Evolutionary conservation across 2,797 vertebrate species (phyloP).

Genomic region (Rhynchotus rufescens): DNA sequence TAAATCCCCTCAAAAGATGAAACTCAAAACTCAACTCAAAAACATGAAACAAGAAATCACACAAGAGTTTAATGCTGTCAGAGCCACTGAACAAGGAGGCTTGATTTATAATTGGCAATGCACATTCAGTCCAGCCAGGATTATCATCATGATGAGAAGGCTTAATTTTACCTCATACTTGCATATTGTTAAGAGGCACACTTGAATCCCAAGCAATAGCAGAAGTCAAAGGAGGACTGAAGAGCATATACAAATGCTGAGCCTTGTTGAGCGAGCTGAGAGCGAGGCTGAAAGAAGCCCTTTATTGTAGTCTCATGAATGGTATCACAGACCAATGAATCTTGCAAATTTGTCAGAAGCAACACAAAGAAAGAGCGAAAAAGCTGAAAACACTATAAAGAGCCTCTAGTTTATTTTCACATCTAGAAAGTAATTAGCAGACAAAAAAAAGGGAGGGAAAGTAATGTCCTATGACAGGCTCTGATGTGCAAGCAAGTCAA

Average conservation of each 20-base stretch:
- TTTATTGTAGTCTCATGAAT: neutral
- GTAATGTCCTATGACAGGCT: neutral
- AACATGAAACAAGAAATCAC: neutral
- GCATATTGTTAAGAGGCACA: conserved; percentile 1
- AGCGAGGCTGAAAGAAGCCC: neutral
- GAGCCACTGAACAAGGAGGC: neutral
- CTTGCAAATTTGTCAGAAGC: conserved; percentile 1
- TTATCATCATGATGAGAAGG: neutral
- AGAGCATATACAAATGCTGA: neutral
- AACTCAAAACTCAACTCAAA: neutral
- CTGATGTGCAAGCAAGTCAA: neutral
- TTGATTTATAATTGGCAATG: neutral
- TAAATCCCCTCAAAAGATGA: neutral
- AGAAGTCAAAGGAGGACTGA: neutral
- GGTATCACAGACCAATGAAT: neutral
- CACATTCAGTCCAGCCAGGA: neutral
- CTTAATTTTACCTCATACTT: conserved; percentile 1
- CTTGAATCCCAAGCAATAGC: neutral
- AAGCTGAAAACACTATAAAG: neutral
- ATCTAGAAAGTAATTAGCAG: neutral
- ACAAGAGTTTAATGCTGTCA: neutral
- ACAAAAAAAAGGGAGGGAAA: neutral
- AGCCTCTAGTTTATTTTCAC: neutral
- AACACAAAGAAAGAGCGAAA: neutral
- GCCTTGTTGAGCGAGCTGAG: neutral